Conservation (phyloP, 1,140 invertebrate species). For the Wasmannia auropunctata region DNA sequence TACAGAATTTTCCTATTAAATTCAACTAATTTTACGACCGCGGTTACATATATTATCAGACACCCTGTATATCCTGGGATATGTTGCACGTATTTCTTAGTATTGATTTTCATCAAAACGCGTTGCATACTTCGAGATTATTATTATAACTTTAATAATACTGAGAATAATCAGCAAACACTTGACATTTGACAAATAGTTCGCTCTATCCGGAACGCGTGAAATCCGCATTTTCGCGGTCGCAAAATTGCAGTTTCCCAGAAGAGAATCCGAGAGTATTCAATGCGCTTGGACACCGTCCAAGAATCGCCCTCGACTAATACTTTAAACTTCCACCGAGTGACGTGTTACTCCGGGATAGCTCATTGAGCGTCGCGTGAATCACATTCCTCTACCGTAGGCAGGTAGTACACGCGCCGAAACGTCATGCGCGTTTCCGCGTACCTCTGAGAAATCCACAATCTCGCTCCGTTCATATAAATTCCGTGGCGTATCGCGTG, state of each 20-base stretch:
- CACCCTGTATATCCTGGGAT: neutral
- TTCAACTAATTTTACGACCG: no score
- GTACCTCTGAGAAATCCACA: neutral
- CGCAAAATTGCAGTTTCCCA: constrained; percentile 6
- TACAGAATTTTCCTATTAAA: no score
- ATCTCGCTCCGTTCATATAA: constrained; percentile 56
- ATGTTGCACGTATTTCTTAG: neutral
- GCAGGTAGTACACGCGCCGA: constrained; percentile 3
- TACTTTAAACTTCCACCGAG: neutral
- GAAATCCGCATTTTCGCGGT: neutral
- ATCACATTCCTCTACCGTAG: constrained; percentile 30
- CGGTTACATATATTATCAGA: no score
- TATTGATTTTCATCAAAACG: neutral
- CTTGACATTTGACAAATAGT: neutral
- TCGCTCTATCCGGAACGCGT: no score
- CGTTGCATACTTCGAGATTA: neutral
- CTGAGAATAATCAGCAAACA: neutral
- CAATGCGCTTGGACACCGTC: neutral
- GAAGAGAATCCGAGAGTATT: neutral
- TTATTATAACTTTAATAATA: neutral
- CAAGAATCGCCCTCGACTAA: neutral
- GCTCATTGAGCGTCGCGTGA: constrained; percentile 34
- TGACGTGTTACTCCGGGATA: constrained; percentile 42
- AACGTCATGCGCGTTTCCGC: constrained; percentile 37
- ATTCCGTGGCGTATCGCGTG: constrained; percentile 30